Conservation (phyloP, 1,140 invertebrate genomes). For the Trichonephila inaurata region DNA sequence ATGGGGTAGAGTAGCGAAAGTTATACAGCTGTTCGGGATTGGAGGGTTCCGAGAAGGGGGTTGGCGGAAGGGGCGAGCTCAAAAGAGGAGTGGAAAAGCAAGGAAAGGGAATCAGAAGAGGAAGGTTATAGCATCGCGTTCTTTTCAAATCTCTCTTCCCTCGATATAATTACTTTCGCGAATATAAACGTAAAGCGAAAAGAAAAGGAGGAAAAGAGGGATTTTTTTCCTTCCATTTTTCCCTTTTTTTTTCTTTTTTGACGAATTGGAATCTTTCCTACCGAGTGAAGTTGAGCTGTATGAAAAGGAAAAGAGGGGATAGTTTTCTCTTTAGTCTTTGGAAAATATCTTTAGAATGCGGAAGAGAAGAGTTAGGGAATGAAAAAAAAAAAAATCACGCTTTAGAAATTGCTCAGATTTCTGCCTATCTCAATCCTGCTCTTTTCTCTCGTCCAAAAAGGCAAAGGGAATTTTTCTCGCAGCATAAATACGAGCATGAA, state of each 20-base stretch:
- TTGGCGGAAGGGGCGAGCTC: neutral
- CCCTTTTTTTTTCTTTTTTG: conserved; percentile 8
- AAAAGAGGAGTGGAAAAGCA: conserved; percentile 11
- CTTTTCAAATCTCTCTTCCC: conserved; percentile 53
- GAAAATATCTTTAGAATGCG: conserved; percentile 5
- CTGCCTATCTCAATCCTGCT: conserved; percentile 29
- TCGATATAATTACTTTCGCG: conserved; percentile 68
- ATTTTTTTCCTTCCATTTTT: neutral
- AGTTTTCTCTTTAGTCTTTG: conserved; percentile 68
- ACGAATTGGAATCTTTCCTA: conserved; percentile 53
- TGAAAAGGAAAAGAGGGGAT: conserved; percentile 42
- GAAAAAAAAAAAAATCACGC: conserved; percentile 33
- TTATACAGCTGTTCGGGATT: neutral
- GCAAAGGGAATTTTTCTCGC: conserved; percentile 40
- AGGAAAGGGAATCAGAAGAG: conserved; percentile 14
- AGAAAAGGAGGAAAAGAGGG: neutral
- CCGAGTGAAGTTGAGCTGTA: conserved; percentile 60
- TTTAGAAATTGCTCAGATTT: conserved; percentile 70
- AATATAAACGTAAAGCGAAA: conserved; percentile 40
- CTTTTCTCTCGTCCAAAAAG: conserved; percentile 41
- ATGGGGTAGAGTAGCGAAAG: neutral
- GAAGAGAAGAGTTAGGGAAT: neutral
- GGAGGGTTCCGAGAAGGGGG: neutral
- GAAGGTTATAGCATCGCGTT: neutral
- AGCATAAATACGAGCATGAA: neutral